Evolutionary conservation across 2,797 vertebrate genomes (phyloP).

Genomic region (Taeniopygia guttata): DNA sequence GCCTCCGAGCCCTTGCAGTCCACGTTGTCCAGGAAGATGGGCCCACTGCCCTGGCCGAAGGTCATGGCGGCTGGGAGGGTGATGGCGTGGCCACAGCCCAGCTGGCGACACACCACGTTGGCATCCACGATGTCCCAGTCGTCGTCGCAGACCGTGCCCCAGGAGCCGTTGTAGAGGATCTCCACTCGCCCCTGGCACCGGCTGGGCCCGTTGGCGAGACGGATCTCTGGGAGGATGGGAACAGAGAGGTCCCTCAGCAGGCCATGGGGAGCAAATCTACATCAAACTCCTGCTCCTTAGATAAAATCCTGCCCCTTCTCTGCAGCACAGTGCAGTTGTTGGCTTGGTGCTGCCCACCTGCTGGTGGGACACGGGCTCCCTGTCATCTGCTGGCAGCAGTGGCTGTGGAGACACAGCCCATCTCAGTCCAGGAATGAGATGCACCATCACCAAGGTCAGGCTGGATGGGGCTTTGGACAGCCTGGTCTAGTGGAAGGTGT

Average conservation of each 20-base stretch:
- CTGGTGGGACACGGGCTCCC: not conserved
- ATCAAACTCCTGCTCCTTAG: not conserved
- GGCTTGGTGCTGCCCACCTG: not conserved
- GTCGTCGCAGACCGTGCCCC: slow-evolving; percentile 95
- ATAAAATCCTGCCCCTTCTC: not conserved
- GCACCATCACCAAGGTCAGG: not conserved
- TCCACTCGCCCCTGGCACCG: slow-evolving; percentile 90
- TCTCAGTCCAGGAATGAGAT: not conserved
- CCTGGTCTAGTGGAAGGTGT: not conserved
- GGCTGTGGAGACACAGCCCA: not conserved
- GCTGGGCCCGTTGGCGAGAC: slow-evolving; percentile 84
- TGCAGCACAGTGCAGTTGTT: not conserved
- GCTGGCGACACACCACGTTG: slow-evolving; percentile 90
- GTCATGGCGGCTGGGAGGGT: slow-evolving; percentile 79
- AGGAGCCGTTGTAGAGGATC: slow-evolving; percentile 82
- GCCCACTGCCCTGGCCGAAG: slow-evolving; percentile 87
- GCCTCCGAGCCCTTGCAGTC: slow-evolving; percentile 88
- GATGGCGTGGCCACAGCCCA: slow-evolving; percentile 85
- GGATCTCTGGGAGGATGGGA: slow-evolving; percentile 73
- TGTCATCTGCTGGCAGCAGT: not conserved
- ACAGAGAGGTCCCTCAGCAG: not conserved
- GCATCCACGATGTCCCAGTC: slow-evolving; percentile 97
- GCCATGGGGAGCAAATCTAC: not conserved
- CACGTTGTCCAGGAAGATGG: slow-evolving; percentile 92
- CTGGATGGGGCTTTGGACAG: not conserved